These are phyloP conservation scores for Luperina testacea DNA, from an alignment of 2,888 invertebrate genomes.

Conservation along the genomic window DNA sequence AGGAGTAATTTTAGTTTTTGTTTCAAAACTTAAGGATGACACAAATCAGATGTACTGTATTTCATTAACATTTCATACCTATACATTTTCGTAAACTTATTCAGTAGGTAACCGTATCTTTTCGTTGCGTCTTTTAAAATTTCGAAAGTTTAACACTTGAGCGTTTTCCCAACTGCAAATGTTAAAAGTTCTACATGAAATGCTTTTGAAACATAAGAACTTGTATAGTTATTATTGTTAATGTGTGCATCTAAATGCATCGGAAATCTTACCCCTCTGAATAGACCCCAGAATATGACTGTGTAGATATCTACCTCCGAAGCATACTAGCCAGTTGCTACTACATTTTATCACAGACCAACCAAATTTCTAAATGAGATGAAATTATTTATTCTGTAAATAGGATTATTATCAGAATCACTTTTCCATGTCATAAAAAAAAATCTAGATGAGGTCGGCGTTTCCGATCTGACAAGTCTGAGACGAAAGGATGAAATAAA, in stretches of 20 bases:
- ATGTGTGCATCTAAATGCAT: slow-evolving; percentile 6
- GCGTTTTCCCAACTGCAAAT: not conserved
- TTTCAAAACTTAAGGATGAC: slow-evolving; percentile 22
- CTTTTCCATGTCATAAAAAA: not conserved
- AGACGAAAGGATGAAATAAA: not conserved
- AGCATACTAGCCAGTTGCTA: not conserved
- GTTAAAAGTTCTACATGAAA: not conserved
- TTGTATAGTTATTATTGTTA: not conserved
- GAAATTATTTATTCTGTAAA: not conserved
- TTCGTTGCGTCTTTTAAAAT: not conserved
- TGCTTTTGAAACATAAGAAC: not conserved
- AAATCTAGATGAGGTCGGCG: not conserved
- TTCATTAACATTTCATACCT: not conserved
- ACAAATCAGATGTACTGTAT: not conserved
- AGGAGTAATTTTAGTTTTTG: slow-evolving; percentile 34
- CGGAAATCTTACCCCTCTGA: not conserved
- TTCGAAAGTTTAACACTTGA: not conserved
- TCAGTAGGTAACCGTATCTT: not conserved
- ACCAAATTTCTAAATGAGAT: slow-evolving; percentile 9
- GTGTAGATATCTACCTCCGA: not conserved
- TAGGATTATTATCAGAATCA: not conserved
- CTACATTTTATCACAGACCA: slow-evolving; percentile 22
- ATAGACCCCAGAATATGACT: too few species aligned
- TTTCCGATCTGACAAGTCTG: not conserved
- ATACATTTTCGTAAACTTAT: not conserved